Percentiles rank a stretch among this genome's conserved stretches.
phyloP scores from a whole-genome alignment of 2,888 invertebrate genomes.

The Drosophila macrospina region DNA sequence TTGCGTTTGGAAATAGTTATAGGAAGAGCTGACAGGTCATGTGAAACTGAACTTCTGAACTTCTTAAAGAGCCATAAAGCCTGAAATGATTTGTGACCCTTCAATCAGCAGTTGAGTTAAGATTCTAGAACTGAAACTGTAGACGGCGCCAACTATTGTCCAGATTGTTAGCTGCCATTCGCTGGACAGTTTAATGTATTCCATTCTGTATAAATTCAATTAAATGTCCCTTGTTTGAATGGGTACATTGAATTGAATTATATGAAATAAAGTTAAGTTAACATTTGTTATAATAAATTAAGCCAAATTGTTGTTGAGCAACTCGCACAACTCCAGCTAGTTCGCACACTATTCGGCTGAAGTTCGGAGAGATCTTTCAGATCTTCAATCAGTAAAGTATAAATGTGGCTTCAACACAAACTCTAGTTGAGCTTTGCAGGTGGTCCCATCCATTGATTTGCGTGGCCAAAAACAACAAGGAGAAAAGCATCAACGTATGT shows the following conservation, averaged over 20 bases:
- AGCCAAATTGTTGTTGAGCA: not conserved
- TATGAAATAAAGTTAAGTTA: too few species aligned
- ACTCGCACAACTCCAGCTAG: not conserved
- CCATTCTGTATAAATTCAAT: too few species aligned
- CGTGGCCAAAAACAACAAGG: conserved; percentile 37
- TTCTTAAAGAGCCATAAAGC: conserved; percentile 15
- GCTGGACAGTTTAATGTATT: too few species aligned
- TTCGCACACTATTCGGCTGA: not conserved
- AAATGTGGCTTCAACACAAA: conserved; percentile 7
- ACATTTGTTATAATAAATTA: too few species aligned
- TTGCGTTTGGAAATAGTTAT: not conserved
- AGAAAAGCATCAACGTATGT: conserved; percentile 66
- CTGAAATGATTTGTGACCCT: conserved; percentile 7
- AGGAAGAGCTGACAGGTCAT: conserved; percentile 8
- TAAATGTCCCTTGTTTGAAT: too few species aligned
- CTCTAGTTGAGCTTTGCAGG: conserved; percentile 43
- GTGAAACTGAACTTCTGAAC: conserved; percentile 17
- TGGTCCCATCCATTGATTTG: conserved; percentile 65
- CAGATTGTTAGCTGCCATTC: not conserved
- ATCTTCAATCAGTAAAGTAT: conserved; percentile 9
- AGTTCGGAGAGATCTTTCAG: not conserved
- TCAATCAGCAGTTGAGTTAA: conserved; percentile 25
- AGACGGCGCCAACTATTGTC: not conserved
- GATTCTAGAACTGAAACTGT: not conserved
- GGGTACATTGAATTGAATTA: too few species aligned